Evolutionary conservation across 1,140 invertebrate genomes (phyloP).

Genomic region (Aphelenchoides fujianensis): DNA sequence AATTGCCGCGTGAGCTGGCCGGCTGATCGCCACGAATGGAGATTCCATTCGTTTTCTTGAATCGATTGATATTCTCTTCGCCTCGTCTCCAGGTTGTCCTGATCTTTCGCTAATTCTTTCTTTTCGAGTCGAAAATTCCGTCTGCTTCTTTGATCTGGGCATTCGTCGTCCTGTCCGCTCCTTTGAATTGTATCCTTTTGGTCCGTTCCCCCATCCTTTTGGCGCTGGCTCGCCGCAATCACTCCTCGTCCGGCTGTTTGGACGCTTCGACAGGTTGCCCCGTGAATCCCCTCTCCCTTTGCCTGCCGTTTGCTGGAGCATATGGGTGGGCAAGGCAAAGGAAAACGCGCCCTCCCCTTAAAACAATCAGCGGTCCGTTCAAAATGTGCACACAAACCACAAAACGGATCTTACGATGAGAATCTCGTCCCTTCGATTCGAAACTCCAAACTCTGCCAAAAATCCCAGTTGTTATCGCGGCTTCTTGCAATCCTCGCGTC

Average conservation of each 20-base stretch:
- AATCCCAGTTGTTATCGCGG: neutral
- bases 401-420: neutral
- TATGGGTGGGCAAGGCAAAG: no score
- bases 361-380: neutral
- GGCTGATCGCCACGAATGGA: neutral
- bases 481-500: no score
- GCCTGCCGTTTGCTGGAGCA: no score
- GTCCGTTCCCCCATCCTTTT: no score
- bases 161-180: no score
- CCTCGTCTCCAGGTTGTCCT: no score
- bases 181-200: no score
- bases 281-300: neutral
- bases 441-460: constrained; percentile 2
- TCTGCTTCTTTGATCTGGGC: no score
- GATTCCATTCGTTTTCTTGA: neutral
- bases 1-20: neutral
- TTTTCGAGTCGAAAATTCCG: no score
- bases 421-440: neutral
- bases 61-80: no score
- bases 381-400: constrained; percentile 1
- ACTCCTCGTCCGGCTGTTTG: neutral
- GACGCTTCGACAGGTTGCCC: neutral
- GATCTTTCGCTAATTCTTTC: no score
- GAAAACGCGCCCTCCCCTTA: neutral
- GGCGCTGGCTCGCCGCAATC: constrained; percentile 1